These are phyloP conservation scores for Rhabdomys pumilio DNA, from an alignment of 2,797 vertebrate genomes.

Conservation along the genomic window DNA sequence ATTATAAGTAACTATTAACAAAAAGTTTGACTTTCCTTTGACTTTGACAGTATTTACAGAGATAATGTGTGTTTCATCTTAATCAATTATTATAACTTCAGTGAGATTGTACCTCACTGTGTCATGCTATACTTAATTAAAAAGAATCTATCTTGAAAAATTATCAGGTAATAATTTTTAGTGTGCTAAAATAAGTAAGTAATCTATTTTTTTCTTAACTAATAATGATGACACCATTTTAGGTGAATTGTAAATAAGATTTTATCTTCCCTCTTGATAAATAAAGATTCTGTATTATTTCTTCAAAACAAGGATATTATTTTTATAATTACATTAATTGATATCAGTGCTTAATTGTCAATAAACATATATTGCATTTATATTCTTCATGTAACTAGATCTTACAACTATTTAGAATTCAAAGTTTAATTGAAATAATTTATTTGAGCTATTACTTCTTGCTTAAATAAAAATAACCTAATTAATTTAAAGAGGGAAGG, in stretches of 20 bases:
- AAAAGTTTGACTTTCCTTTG: background rate
- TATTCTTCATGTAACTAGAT: background rate
- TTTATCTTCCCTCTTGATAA: background rate
- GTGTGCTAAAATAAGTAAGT: background rate
- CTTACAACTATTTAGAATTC: slow-evolving; percentile 36
- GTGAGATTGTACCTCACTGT: background rate
- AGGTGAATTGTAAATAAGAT: background rate
- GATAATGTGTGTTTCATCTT: background rate
- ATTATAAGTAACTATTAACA: background rate
- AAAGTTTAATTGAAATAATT: slow-evolving; percentile 13
- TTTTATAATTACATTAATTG: background rate
- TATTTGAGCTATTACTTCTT: background rate
- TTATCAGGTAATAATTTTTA: background rate
- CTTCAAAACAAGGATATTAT: background rate
- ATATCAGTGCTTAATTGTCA: background rate
- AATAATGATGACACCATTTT: background rate
- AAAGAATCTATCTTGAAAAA: background rate
- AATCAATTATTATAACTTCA: background rate
- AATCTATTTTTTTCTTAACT: background rate
- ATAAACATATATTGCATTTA: background rate
- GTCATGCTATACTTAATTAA: background rate
- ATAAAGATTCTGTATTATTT: background rate
- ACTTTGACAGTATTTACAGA: background rate
- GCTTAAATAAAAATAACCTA: background rate
- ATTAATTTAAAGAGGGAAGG: no score